Evolutionary conservation across 2,113 vertebrate species (phyloP), one percentile per base, ranked within the genome.

Genomic region (Artemisiospiza belli): DNA sequence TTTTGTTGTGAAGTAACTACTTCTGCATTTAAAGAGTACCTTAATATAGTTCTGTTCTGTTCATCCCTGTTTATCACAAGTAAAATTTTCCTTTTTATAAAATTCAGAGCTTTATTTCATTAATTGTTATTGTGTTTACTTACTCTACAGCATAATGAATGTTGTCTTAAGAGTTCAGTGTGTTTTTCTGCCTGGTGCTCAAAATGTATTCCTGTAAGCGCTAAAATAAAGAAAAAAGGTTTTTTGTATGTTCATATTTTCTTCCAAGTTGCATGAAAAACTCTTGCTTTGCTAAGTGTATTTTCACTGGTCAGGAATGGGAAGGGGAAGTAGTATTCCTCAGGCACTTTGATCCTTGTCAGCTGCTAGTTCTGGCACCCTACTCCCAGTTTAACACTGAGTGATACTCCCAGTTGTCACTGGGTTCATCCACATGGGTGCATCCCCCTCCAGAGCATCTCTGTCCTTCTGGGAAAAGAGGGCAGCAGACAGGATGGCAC

Each of bases 101-200:
- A 92, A 27, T 52, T 8, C 31, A 73, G 83, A 78, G 22, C 11
- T 69, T 72, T 87, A 84, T 95, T 92, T 94, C 11, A 52, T 91
- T 79, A 93, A 69, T 79, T 72, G 30, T 54, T 75, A 59, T 33
- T 52, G 22, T 57, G 30, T 81, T 89, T 83, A 57, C 21, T 80
- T 92, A 72, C 24, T 89, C 44, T 87, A 47, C 16, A 66, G 9
- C 1, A 28, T 76, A 88, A 91, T 44, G 24, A 76, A 20, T 0
- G 0, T 51, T 89, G 67, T 80, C 70, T 94, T 17, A 91, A 92
- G 54, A 21, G 25, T 37, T 92, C 10, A 1, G 14, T 75, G 20
- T 24, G 9, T 23, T 94, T 78, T 95, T 78, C 47, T 78, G 11
- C 47, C 37, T 54, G 11, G 13, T 61, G 15, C 22, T 90, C 61